Evolutionary conservation across 2,113 vertebrate genomes (phyloP).

Genomic region (Empidonax traillii): DNA sequence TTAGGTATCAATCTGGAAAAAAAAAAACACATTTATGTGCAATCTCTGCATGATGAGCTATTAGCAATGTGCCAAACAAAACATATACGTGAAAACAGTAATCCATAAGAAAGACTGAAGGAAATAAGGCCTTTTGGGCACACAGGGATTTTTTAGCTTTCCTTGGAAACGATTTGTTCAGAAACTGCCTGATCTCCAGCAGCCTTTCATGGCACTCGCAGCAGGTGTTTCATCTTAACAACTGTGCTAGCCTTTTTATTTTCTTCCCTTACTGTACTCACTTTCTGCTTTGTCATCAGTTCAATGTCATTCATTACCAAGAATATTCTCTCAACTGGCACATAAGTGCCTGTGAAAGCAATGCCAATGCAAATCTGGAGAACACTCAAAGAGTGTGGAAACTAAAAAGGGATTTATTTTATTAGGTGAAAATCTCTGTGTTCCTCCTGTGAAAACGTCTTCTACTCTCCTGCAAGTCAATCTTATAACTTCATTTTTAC

Average conservation of each 20-base stretch:
- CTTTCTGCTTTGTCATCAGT: slow-evolving; percentile 35
- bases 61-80: background rate
- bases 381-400: background rate
- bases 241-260: background rate
- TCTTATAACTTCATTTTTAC: background rate
- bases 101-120: background rate
- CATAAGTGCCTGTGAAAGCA: slow-evolving; percentile 29
- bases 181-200: background rate
- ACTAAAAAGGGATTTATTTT: background rate
- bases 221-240: slow-evolving; percentile 36
- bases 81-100: background rate
- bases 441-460: background rate
- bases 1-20: background rate
- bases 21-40: background rate
- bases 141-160: background rate
- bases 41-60: background rate
- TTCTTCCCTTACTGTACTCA: background rate
- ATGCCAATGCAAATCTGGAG: background rate
- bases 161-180: background rate
- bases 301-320: slow-evolving; percentile 4
- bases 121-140: background rate
- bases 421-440: background rate
- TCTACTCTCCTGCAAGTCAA: background rate
- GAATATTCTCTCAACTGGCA: background rate
- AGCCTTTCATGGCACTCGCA: background rate